Percentiles rank a stretch among this genome's conserved stretches.
Evolutionary conservation across 2,888 invertebrate species (phyloP).

Genomic region (Aethes cnicana): DNA sequence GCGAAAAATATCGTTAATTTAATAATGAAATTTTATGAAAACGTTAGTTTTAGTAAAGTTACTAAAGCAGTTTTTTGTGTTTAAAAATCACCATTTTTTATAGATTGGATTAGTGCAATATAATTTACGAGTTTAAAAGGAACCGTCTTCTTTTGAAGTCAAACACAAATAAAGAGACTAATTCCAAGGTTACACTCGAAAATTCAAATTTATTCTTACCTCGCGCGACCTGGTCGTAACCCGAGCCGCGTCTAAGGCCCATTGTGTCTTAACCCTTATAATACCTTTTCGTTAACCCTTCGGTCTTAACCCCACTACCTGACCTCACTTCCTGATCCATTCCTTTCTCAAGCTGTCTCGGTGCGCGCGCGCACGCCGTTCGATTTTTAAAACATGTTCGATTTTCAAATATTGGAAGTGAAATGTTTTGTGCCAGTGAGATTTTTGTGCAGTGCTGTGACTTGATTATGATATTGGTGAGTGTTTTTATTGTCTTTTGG

Average conservation of each 20-base stretch:
- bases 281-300: slow-evolving; percentile 79
- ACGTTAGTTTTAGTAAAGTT: too few species aligned
- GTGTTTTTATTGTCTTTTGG: neutral
- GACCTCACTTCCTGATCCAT: slow-evolving; percentile 79
- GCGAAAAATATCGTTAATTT: neutral
- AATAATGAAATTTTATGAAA: neutral
- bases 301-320: slow-evolving; percentile 78
- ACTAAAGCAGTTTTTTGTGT: too few species aligned
- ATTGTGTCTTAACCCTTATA: slow-evolving; percentile 70
- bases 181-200: too few species aligned
- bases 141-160: too few species aligned
- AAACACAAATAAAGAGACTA: too few species aligned
- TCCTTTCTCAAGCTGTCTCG: slow-evolving; percentile 66
- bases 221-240: slow-evolving; percentile 65
- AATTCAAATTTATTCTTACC: slow-evolving; percentile 22
- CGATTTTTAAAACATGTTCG: too few species aligned
- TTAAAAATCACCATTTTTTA: too few species aligned
- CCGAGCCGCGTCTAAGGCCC: slow-evolving; percentile 57
- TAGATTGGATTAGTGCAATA: too few species aligned
- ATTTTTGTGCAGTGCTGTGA: slow-evolving; percentile 8
- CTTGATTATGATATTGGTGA: slow-evolving; percentile 9
- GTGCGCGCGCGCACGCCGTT: slow-evolving; percentile 74
- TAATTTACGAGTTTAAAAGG: too few species aligned
- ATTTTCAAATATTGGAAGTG: slow-evolving; percentile 37
- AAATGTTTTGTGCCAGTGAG: slow-evolving; percentile 24